Conservation (phyloP, 2,888 invertebrate species). For the Ophion costatus region DNA sequence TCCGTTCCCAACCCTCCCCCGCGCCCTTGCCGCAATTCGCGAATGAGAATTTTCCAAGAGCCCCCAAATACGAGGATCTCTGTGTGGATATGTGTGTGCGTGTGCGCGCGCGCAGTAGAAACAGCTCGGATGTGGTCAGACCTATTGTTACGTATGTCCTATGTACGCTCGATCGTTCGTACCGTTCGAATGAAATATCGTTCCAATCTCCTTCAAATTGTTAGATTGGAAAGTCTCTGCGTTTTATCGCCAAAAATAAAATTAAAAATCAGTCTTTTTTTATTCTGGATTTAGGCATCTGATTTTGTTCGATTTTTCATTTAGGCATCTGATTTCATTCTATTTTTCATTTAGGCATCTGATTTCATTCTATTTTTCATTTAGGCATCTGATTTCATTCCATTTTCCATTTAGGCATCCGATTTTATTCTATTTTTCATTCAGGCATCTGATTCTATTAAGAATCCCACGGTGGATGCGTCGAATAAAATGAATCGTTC, state of each 20-base stretch:
- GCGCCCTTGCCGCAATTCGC: constrained; percentile 49
- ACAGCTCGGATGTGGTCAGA: constrained; percentile 41
- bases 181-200: constrained; percentile 5
- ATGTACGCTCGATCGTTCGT: not conserved
- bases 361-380: no score
- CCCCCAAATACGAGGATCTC: constrained; percentile 8
- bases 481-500: no score
- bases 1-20: constrained; percentile 49
- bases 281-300: no score
- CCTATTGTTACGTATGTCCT: not conserved
- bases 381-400: no score
- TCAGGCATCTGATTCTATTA: no score
- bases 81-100: not conserved
- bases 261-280: not conserved
- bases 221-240: not conserved
- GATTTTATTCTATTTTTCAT: no score
- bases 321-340: no score
- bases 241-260: not conserved
- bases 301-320: no score
- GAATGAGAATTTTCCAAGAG: constrained; percentile 63
- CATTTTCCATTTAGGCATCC: no score
- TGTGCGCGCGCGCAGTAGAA: constrained; percentile 9
- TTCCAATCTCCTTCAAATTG: not conserved
- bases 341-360: no score
- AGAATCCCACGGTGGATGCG: no score